Conservation (phyloP, 2,797 vertebrate species). For the Momotus momota region DNA sequence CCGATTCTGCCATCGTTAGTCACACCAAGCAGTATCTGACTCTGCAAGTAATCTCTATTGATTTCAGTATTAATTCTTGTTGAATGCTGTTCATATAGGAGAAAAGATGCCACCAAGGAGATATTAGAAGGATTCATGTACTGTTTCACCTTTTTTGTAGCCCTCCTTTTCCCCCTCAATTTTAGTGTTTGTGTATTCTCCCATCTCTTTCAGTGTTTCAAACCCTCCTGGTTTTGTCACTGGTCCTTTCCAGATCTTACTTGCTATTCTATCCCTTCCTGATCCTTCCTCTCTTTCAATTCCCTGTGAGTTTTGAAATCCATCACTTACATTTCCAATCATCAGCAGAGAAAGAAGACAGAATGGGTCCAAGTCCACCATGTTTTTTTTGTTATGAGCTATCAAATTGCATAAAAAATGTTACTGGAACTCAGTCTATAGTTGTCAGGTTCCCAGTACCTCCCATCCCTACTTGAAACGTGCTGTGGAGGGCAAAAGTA, state of each 20-base stretch:
- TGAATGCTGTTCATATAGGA: constrained; percentile 14
- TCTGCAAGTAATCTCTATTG: constrained; percentile 4
- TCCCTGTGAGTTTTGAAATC: not conserved
- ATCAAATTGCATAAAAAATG: not conserved
- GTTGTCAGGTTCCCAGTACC: not conserved
- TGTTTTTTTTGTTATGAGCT: not conserved
- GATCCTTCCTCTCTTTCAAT: not conserved
- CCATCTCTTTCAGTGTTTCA: not conserved
- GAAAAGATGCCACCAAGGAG: not conserved
- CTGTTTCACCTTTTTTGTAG: not conserved
- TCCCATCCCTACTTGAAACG: not conserved
- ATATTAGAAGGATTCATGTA: not conserved
- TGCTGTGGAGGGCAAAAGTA: not conserved
- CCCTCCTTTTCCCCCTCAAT: not conserved
- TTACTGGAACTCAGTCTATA: not conserved
- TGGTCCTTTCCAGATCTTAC: not conserved
- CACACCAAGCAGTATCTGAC: not conserved
- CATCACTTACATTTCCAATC: not conserved
- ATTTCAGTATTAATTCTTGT: constrained; percentile 52
- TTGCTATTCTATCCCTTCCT: not conserved
- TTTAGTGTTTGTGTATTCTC: not conserved
- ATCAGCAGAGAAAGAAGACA: not conserved
- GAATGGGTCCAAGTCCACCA: not conserved
- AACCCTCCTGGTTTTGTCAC: not conserved
- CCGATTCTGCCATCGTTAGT: constrained; percentile 24